Base-by-base conservation (phyloP, 2,888 invertebrate genomes). In the Horisme vitalbata region DNA sequence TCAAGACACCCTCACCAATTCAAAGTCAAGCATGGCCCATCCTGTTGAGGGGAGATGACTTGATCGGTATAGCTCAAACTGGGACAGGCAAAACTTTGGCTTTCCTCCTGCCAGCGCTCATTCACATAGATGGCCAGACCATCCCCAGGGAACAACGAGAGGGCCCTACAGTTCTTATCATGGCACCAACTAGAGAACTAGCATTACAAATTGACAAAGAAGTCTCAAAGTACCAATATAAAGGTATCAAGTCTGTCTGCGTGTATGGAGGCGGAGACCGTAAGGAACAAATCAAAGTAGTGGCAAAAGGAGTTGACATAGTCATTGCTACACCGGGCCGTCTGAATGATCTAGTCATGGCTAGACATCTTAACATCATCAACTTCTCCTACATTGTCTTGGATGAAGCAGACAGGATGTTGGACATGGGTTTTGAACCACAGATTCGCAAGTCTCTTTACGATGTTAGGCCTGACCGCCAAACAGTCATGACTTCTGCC, bases 401-500 rank as follows among this genome's bases (percentile, higher is more conserved):
- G 43, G 99, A 99, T 84, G 99, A 99, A 87, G 96, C 96, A 6
- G 96, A 96, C 75, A 91, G 95, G 48, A 96, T 96, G 96, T 82
- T 96, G 57, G 96, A 96, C 63, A 94, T 96, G 94, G 96, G 96
- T 10, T 96, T 96, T 71, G 96, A 95, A 66, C 95, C 95, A 2
- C 96, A 94, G 91, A 99, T 99, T 55, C 92, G 95, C 24, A 95
- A 95, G 71, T 93, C 95, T 8, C 82, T 97, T 56, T 89, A 95
- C 46, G 94, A 95, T 68, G 93, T 97, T 12, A 91, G 97, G 39
- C 96, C 97, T 4, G 97, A 97, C 71, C 86, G 97, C 39, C 98
- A 99, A 76, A 97, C 97, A n/a, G 93, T 98, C 0, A 97, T 99
- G 97, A 99, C 98, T 0, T 96, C 95, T 71, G 99, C 99, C 8